Percentiles rank a stretch among this genome's conserved stretches.
Conservation (phyloP, 2,888 invertebrate species). For the Tryphoninae sp. region DNA sequence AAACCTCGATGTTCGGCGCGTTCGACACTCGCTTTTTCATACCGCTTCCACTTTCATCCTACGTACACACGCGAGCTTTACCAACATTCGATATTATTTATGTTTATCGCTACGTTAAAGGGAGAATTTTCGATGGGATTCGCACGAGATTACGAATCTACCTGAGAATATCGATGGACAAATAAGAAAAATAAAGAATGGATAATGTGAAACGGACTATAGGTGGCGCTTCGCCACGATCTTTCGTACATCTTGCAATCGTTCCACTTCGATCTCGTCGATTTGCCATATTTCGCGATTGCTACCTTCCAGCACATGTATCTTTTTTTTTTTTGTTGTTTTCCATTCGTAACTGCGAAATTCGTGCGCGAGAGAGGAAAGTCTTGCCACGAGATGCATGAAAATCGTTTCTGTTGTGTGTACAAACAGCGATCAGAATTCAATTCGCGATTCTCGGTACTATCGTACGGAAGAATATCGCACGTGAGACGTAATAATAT, state of each 20-base stretch:
- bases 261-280: constrained; percentile 31
- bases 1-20: constrained; percentile 20
- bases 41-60: constrained; percentile 39
- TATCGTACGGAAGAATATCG: constrained; percentile 24
- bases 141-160: neutral
- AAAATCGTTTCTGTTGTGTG: constrained; percentile 45
- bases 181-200: constrained; percentile 26
- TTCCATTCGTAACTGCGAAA: neutral
- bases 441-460: constrained; percentile 51
- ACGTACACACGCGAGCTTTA: neutral
- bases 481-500: constrained; percentile 50
- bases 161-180: neutral
- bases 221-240: constrained; percentile 29
- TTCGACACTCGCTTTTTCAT: constrained; percentile 15
- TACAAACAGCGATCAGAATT: constrained; percentile 49
- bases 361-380: constrained; percentile 31
- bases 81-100: neutral
- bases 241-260: constrained; percentile 36
- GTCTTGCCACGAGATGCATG: constrained; percentile 54
- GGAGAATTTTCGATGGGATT: neutral
- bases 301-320: constrained; percentile 49
- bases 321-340: constrained; percentile 16
- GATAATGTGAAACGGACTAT: neutral
- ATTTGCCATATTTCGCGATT: constrained; percentile 46
- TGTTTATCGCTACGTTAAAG: neutral